These are phyloP conservation scores for Talpa occidentalis DNA, from an alignment of 2,113 vertebrate genomes.

Conservation along the genomic window DNA sequence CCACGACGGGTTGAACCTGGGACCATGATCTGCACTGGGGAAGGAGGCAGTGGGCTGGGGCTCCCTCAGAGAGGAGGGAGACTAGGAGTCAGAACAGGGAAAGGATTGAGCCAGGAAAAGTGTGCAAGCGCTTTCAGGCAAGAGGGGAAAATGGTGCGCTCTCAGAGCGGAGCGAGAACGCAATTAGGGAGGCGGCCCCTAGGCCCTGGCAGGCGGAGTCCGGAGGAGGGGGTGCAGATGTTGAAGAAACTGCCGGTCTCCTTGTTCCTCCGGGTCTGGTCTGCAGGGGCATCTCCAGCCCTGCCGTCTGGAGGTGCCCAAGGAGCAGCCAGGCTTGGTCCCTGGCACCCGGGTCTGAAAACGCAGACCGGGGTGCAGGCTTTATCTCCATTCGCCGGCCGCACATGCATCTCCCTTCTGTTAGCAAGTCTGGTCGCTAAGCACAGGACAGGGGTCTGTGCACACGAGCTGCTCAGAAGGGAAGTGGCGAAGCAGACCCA, in stretches of 20 bases:
- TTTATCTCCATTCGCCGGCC: not conserved
- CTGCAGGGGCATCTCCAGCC: not conserved
- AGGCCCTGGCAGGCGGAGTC: not conserved
- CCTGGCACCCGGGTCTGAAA: too few species aligned
- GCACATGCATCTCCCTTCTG: not conserved
- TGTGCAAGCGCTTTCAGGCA: not conserved
- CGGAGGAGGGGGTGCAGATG: fast-evolving
- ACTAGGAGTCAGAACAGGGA: not conserved
- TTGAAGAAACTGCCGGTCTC: too few species aligned
- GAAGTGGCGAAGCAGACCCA: fast-evolving
- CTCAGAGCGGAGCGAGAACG: not conserved
- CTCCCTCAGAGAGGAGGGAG: not conserved
- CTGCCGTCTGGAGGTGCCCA: not conserved
- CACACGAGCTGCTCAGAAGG: fast-evolving
- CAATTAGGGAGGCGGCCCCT: not conserved
- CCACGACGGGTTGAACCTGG: too few species aligned
- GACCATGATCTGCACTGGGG: not conserved
- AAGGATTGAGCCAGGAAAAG: too few species aligned
- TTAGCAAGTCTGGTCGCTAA: not conserved
- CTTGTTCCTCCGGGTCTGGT: too few species aligned
- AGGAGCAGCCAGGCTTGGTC: not conserved
- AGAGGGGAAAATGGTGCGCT: too few species aligned
- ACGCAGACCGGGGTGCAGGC: not conserved
- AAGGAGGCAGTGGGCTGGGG: too few species aligned
- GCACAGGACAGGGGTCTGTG: too few species aligned